Evolutionary conservation across 2,113 vertebrate species (phyloP).

Genomic region (Oreotragus oreotragus): DNA sequence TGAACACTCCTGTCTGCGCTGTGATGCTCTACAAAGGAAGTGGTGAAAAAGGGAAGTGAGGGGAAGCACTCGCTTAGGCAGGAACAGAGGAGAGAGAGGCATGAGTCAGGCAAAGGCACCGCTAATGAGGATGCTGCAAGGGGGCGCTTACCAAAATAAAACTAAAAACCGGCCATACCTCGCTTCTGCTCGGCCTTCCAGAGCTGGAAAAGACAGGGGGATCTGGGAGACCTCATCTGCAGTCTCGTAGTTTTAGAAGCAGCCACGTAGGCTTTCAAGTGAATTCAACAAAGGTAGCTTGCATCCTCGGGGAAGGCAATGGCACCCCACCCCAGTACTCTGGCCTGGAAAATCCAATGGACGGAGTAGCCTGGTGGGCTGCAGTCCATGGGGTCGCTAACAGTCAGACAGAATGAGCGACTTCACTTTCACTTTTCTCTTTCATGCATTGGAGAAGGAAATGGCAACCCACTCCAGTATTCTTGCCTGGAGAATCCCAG

Average conservation of each 20-base stretch:
- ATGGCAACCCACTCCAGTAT: too few species aligned
- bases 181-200: not conserved
- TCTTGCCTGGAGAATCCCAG: too few species aligned
- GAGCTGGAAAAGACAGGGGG: not conserved
- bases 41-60: not conserved
- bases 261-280: conserved; percentile 43
- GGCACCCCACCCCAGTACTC: too few species aligned
- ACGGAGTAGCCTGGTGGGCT: too few species aligned
- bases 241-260: conserved; percentile 54
- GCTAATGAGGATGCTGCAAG: conserved; percentile 1
- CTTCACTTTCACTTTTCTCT: too few species aligned
- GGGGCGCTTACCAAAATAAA: not conserved
- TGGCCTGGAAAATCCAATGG: too few species aligned
- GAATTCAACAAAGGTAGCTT: conserved; percentile 66
- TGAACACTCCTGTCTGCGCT: conserved; percentile 10
- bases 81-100: conserved; percentile 5
- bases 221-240: conserved; percentile 34
- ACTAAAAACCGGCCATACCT: conserved; percentile 41
- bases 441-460: too few species aligned
- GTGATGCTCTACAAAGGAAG: not conserved
- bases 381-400: too few species aligned
- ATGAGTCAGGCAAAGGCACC: not conserved
- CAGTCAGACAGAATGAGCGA: too few species aligned
- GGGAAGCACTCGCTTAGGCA: not conserved
- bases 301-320: too few species aligned